phyloP scores from a whole-genome alignment of 1,140 invertebrate genomes.

The Eupristina koningsbergeri region DNA sequence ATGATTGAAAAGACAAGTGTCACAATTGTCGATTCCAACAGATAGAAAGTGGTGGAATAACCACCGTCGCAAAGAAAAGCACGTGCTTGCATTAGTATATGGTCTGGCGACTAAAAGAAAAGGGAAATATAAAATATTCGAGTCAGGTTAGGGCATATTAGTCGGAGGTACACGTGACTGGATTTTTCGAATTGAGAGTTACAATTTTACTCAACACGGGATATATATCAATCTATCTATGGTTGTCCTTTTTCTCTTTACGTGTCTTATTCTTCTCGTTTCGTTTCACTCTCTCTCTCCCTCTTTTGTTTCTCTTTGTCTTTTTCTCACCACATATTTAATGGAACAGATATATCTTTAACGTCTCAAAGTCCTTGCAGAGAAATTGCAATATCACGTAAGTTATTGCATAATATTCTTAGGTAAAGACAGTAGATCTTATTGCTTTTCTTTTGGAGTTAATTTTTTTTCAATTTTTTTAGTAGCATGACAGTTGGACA shows the following conservation, averaged over 20 bases:
- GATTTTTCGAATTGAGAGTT: constrained; percentile 43
- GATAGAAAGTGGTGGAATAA: neutral
- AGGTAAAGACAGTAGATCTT: neutral
- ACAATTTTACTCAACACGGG: constrained; percentile 13
- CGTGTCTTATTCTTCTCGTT: constrained; percentile 32
- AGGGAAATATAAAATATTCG: constrained; percentile 51
- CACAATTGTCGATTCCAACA: constrained; percentile 24
- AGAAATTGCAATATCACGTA: neutral
- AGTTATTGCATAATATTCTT: neutral
- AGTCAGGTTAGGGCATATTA: constrained; percentile 53
- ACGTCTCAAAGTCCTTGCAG: neutral
- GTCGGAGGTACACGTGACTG: constrained; percentile 53
- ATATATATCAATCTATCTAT: neutral
- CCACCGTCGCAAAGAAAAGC: neutral
- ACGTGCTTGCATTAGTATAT: neutral
- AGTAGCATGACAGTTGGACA: neutral
- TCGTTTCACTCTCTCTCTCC: neutral
- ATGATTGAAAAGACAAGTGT: constrained; percentile 14
- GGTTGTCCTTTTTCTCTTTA: neutral
- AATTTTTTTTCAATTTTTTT: neutral
- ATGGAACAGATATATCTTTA: neutral
- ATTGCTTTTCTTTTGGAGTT: neutral
- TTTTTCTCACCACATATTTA: constrained; percentile 17
- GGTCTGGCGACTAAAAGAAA: constrained; percentile 25
- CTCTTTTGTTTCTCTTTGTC: neutral